These are phyloP conservation scores for Zygaena filipendulae DNA, from an alignment of 2,888 invertebrate species.

Conservation along the genomic window DNA sequence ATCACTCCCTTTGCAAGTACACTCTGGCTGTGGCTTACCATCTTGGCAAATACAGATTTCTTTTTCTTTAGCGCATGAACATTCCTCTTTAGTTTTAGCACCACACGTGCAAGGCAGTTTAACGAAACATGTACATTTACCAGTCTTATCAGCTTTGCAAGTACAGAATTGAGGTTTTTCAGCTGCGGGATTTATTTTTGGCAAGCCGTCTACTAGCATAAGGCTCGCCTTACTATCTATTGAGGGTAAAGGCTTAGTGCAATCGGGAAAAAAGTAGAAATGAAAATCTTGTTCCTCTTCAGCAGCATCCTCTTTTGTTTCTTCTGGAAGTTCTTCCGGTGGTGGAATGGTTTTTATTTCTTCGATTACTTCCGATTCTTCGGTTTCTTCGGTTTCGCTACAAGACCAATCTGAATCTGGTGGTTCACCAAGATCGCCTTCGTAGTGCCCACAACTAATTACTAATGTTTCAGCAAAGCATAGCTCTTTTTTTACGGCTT, in stretches of 20 bases:
- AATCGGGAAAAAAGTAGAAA: conserved; percentile 57
- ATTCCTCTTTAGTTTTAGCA: conserved; percentile 30
- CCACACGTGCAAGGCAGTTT: conserved; percentile 48
- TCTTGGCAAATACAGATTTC: conserved; percentile 42
- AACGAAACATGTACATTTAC: conserved; percentile 35
- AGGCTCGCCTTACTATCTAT: conserved; percentile 38
- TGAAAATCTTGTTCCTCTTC: conserved; percentile 45
- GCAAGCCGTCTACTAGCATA: conserved; percentile 41
- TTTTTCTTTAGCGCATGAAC: conserved; percentile 33
- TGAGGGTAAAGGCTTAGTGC: conserved; percentile 28
- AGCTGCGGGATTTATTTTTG: conserved; percentile 33
- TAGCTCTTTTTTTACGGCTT: conserved; percentile 49
- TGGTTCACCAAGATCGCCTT: conserved; percentile 30
- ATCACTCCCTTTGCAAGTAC: conserved; percentile 32
- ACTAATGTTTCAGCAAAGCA: conserved; percentile 66
- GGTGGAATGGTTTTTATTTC: too few species aligned
- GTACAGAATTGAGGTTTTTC: conserved; percentile 26
- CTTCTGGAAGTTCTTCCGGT: conserved; percentile 19
- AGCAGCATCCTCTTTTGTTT: conserved; percentile 23
- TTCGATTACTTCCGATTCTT: conserved; percentile 25
- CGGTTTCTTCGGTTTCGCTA: conserved; percentile 25
- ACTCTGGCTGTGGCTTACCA: conserved; percentile 26
- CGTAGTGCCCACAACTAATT: conserved; percentile 58
- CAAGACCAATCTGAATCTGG: conserved; percentile 55
- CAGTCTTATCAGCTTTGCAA: conserved; percentile 31